These are phyloP conservation scores for Macrophya alboannulata DNA, from an alignment of 2,888 invertebrate species.

Conservation along the genomic window DNA sequence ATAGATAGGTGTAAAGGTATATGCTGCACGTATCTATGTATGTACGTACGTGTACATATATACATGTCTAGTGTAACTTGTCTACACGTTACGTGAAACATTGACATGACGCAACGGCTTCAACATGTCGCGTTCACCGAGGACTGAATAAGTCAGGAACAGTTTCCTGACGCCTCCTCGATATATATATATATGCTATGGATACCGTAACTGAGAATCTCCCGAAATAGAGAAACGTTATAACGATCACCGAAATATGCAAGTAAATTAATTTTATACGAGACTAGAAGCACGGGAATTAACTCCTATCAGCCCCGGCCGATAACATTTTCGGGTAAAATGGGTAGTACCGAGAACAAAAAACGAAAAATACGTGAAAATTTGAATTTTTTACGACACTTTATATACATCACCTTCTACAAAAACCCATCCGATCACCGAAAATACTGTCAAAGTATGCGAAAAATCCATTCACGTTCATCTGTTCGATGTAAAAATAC, in stretches of 20 bases:
- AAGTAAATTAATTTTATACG: background rate
- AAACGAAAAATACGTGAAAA: too few species aligned
- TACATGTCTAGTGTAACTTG: background rate
- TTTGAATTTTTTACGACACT: too few species aligned
- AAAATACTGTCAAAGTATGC: too few species aligned
- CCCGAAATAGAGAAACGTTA: conserved; percentile 50
- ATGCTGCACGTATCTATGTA: background rate
- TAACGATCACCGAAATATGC: conserved; percentile 15
- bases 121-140: conserved; percentile 55
- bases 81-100: conserved; percentile 31
- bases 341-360: too few species aligned
- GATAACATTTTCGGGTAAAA: too few species aligned
- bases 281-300: background rate
- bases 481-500: too few species aligned
- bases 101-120: conserved; percentile 21
- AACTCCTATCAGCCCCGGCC: too few species aligned
- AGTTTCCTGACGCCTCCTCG: background rate
- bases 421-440: too few species aligned
- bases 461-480: too few species aligned
- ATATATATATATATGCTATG: too few species aligned
- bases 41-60: background rate
- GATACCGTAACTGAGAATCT: conserved; percentile 4
- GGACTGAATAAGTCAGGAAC: conserved; percentile 65
- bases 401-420: too few species aligned
- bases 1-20: background rate